A percentile compares a stretch with the other conserved stretches of the same genome.
Evolutionary conservation across 2,888 invertebrate genomes (phyloP).

Genomic region (Plutella xylostella): DNA sequence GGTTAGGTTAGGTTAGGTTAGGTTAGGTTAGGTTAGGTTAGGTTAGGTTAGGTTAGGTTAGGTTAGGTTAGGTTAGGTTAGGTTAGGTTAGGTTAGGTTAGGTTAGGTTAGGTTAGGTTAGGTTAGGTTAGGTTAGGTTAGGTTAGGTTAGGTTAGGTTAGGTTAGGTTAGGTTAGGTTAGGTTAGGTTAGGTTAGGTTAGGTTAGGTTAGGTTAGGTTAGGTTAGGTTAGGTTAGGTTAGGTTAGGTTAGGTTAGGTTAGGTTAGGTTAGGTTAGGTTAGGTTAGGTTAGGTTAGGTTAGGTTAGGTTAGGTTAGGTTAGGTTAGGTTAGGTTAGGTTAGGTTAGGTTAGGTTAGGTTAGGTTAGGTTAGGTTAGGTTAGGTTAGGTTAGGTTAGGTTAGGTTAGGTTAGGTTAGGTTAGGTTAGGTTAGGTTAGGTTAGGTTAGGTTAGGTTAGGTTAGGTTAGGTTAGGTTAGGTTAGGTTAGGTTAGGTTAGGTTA

Average conservation of each 20-base stretch:
- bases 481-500: too few species aligned
- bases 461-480: too few species aligned
- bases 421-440: constrained; percentile 7
- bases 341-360: constrained; percentile 9
- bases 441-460: not conserved
- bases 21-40: too few species aligned
- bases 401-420: constrained; percentile 9
- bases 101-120: too few species aligned
- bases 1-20: too few species aligned
- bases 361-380: constrained; percentile 9
- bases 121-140: too few species aligned
- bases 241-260: not conserved
- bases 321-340: constrained; percentile 9
- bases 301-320: constrained; percentile 7
- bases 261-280: constrained; percentile 1
- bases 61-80: too few species aligned
- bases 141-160: too few species aligned
- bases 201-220: constrained; percentile 3
- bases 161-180: too few species aligned
- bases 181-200: too few species aligned
- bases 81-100: too few species aligned
- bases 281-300: not conserved
- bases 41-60: too few species aligned
- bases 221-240: constrained; percentile 1
- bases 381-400: constrained; percentile 9